Evolutionary conservation across 2,888 invertebrate genomes (phyloP).

Genomic region (Steinernema hermaphroditum): DNA sequence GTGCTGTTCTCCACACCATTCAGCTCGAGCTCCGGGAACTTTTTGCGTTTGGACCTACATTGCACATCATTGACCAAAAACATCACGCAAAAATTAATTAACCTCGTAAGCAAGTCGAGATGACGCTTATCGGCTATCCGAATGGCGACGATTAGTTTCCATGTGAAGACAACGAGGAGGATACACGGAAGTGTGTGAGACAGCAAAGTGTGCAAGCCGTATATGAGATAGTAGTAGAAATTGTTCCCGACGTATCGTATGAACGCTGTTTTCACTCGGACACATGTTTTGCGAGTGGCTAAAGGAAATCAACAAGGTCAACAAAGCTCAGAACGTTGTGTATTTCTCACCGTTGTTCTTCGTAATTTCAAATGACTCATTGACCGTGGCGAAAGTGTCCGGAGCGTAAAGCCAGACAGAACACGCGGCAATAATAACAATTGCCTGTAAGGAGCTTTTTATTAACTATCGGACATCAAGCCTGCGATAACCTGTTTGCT

Average conservation of each 20-base stretch:
- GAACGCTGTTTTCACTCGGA: conserved; percentile 45
- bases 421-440: conserved; percentile 70
- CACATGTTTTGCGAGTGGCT: conserved; percentile 48
- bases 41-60: conserved; percentile 39
- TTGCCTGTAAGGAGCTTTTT: conserved; percentile 47
- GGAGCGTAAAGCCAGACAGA: conserved; percentile 59
- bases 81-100: conserved; percentile 22
- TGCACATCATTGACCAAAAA: background rate
- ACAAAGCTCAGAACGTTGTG: too few relatives aligned
- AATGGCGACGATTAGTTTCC: conserved; percentile 83
- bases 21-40: conserved; percentile 29
- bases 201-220: conserved; percentile 82
- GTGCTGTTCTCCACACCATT: conserved; percentile 11
- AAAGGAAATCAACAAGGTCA: too few relatives aligned
- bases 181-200: conserved; percentile 88
- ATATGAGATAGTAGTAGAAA: conserved; percentile 76
- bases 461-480: conserved; percentile 12
- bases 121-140: conserved; percentile 80
- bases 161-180: conserved; percentile 83
- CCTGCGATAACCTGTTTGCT: conserved; percentile 59
- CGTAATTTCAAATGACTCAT: conserved; percentile 45
- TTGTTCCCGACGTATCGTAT: conserved; percentile 69
- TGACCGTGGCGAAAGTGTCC: conserved; percentile 56
- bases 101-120: conserved; percentile 53
- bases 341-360: conserved; percentile 10